Evolutionary conservation across 2,113 vertebrate species (phyloP).

Genomic region (Urocitellus parryii): DNA sequence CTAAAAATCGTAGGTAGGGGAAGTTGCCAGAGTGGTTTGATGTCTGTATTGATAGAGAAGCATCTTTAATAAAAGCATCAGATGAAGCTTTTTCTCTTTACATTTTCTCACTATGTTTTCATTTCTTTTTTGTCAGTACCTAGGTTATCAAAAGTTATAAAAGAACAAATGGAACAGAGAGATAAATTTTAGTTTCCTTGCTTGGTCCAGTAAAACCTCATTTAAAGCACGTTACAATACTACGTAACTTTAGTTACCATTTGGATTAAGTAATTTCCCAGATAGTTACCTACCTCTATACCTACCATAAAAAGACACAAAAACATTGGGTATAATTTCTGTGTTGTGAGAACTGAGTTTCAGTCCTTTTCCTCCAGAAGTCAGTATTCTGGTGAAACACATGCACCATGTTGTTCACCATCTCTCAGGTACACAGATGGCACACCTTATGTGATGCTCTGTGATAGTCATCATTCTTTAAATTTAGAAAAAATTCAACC

Average conservation of each 20-base stretch:
- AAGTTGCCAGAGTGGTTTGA: neutral
- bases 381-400: neutral
- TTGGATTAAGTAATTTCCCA: neutral
- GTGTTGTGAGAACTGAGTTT: neutral
- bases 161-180: neutral
- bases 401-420: rapidly evolving
- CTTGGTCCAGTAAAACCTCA: neutral
- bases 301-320: neutral
- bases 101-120: neutral
- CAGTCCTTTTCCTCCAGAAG: neutral
- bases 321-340: neutral
- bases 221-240: neutral
- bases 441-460: neutral
- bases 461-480: neutral
- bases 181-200: neutral
- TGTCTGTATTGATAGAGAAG: neutral
- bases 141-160: neutral
- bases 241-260: neutral
- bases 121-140: neutral
- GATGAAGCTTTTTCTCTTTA: neutral
- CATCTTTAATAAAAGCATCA: neutral
- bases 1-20: neutral
- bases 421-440: neutral
- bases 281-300: neutral
- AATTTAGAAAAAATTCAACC: neutral